Evolutionary conservation across 2,888 invertebrate species (phyloP).

Genomic region (Linnaemya vulpina): DNA sequence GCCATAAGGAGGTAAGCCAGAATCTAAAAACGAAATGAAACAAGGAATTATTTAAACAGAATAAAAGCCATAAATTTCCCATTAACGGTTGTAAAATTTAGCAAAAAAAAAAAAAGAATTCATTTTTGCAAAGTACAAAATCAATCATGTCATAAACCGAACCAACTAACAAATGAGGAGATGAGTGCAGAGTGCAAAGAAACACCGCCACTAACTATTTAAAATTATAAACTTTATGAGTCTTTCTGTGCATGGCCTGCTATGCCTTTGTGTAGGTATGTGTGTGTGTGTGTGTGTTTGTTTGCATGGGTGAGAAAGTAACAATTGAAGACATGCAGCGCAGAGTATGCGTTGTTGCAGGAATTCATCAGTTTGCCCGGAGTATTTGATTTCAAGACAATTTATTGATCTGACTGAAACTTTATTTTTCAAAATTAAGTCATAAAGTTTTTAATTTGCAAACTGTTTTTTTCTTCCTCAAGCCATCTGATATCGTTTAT

Average conservation of each 20-base stretch:
- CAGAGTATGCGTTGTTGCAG: not conserved
- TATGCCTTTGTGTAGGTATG: not conserved
- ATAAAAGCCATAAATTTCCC: conserved; percentile 76
- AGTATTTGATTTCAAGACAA: conserved; percentile 68
- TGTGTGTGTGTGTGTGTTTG: not conserved
- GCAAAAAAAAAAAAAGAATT: conserved; percentile 10
- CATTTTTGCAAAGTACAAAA: conserved; percentile 55
- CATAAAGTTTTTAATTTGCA: conserved; percentile 72
- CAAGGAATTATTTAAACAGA: conserved; percentile 34
- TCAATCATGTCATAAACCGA: conserved; percentile 68
- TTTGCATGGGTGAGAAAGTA: not conserved
- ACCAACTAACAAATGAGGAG: not conserved
- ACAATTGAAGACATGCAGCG: not conserved
- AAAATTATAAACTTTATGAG: conserved; percentile 54
- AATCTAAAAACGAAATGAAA: conserved; percentile 84
- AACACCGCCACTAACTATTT: conserved; percentile 45
- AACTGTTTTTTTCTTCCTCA: not conserved
- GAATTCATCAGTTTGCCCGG: conserved; percentile 58
- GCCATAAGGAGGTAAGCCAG: conserved; percentile 89
- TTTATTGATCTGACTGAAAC: conserved; percentile 65
- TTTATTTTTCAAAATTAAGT: conserved; percentile 74
- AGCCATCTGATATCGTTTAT: conserved; percentile 42
- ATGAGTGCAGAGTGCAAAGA: conserved; percentile 4
- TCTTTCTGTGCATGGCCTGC: not conserved
- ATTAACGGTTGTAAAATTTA: conserved; percentile 79